Base-by-base conservation (phyloP, 2,888 invertebrate genomes). In the Mechanitis messenoides region DNA sequence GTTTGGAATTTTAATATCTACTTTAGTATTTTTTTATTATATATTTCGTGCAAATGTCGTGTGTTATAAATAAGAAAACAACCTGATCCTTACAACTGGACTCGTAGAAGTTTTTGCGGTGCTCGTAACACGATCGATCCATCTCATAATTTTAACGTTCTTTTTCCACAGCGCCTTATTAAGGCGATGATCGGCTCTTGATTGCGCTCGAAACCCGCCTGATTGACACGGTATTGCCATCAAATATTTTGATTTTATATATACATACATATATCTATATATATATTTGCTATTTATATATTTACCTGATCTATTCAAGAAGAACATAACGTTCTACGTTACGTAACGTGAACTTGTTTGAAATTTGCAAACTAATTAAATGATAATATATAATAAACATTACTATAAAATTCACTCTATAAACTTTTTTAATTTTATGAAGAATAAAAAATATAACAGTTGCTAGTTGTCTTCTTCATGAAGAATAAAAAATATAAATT, bases 71-170 rank as follows among this genome's bases (percentile, higher is more conserved):
- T 12, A 42, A n/a, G 55, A 47, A 55, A 47, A 70, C 75, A 72
- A 72, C 71, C 66, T 68, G 74, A 72, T 74, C 74, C 72, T 72
- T 71, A 71, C 75, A 70, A 71, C 73, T 71, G 74, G 69, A 83
- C 81, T 77, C 76, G 72, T 68, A 69, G 61, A 61, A 69, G 72
- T 87, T 88, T 87, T 88, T 87, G 83, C 68, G 50, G 54, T 45
- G 60, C 75, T 73, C 84, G 86, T 84, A 86, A 86, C 87, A 84
- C 87, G 87, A 85, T 85, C 87, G 79, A 76, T 69, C 82, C 84
- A 81, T 84, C 87, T 84, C 87, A 83, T 87, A 87, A 86, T 83
- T 87, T 83, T 77, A 75, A 72, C 75, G 75, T 83, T 88, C 20
- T 87, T 87, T 84, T 81, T 59, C 68, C 68, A 72, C 71, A 70